Evolutionary conservation across 2,888 invertebrate genomes (phyloP).

Genomic region (Lamellibrachia columna): DNA sequence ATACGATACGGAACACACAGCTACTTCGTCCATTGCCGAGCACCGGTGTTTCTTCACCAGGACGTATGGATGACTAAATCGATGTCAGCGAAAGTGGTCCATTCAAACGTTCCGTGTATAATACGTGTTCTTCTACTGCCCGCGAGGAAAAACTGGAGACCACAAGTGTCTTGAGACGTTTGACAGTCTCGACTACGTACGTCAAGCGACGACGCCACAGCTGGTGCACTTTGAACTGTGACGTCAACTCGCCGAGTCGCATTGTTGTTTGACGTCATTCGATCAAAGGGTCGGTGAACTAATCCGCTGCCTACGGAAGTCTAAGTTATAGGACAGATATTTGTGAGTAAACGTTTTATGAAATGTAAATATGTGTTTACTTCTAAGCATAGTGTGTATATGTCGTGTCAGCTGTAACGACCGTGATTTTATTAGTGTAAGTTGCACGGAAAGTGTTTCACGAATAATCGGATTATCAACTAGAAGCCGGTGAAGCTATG

Average conservation of each 20-base stretch:
- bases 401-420: neutral
- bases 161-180: neutral
- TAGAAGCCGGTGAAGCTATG: neutral
- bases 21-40: neutral
- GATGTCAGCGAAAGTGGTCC: neutral
- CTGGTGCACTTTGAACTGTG: neutral
- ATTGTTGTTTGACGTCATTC: constrained; percentile 9
- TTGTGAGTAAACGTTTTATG: neutral
- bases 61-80: neutral
- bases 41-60: neutral
- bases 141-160: neutral
- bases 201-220: neutral
- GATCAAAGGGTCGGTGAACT: neutral
- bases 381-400: neutral
- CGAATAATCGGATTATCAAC: neutral
- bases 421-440: neutral
- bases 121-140: neutral
- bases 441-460: neutral
- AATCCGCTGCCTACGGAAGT: neutral
- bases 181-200: neutral
- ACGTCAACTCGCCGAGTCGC: neutral
- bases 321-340: neutral
- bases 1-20: neutral
- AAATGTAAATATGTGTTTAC: neutral
- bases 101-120: neutral